Conservation (phyloP, 2,888 invertebrate genomes). For the Eledona agricola region DNA sequence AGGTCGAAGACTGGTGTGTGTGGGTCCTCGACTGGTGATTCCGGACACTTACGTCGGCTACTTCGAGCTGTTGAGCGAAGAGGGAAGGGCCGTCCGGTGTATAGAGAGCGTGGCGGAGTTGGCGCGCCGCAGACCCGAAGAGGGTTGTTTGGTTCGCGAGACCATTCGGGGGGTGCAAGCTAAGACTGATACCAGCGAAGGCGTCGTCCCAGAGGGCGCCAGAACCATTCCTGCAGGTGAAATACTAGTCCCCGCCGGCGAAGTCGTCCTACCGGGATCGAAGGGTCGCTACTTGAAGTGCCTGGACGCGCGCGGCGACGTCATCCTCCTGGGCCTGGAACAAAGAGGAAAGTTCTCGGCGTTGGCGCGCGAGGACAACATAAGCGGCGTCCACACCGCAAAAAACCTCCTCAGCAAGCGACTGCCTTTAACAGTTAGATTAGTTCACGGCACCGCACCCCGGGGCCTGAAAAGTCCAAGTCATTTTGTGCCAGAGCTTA, state of each 20-base stretch:
- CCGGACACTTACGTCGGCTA: constrained; percentile 92
- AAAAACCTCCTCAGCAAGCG: constrained; percentile 88
- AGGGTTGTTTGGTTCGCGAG: constrained; percentile 82
- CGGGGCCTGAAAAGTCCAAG: constrained; percentile 82
- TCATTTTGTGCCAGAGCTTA: constrained; percentile 85
- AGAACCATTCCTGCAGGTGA: constrained; percentile 85
- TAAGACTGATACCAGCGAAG: constrained; percentile 68
- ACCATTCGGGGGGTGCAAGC: constrained; percentile 75
- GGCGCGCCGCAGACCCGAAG: constrained; percentile 76
- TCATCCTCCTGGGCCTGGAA: constrained; percentile 82
- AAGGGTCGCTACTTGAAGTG: constrained; percentile 87
- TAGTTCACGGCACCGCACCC: constrained; percentile 90
- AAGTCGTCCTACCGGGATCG: constrained; percentile 71
- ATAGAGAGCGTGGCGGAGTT: constrained; percentile 89
- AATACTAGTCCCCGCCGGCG: constrained; percentile 81
- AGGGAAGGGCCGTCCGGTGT: constrained; percentile 89
- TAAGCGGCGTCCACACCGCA: constrained; percentile 93
- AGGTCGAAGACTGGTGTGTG: constrained; percentile 81
- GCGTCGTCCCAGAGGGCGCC: constrained; percentile 73
- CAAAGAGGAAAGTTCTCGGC: constrained; percentile 93
- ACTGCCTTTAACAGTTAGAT: constrained; percentile 89
- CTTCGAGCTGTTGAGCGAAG: constrained; percentile 93
- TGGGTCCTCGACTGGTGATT: constrained; percentile 85
- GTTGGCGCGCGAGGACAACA: constrained; percentile 91
- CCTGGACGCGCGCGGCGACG: constrained; percentile 84